These are phyloP conservation scores for Tinea trinotella DNA, from an alignment of 2,888 invertebrate genomes.

Conservation along the genomic window DNA sequence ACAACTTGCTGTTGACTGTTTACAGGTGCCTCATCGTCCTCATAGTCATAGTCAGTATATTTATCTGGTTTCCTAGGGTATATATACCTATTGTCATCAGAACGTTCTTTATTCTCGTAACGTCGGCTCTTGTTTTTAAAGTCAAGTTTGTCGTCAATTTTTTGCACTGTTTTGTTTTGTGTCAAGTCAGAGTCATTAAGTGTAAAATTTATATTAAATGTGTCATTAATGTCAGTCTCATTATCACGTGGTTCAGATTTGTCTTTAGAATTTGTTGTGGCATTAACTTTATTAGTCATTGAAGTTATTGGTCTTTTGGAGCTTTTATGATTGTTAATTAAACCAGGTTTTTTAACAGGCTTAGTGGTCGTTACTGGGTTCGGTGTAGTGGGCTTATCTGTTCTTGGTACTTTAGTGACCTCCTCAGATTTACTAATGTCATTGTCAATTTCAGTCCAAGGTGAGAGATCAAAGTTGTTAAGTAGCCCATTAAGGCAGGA, in stretches of 20 bases:
- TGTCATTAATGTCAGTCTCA: slow-evolving; percentile 30
- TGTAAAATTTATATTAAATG: slow-evolving; percentile 28
- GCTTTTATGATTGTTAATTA: slow-evolving; percentile 27
- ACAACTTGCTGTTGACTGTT: slow-evolving; percentile 59
- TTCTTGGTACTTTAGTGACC: slow-evolving; percentile 24
- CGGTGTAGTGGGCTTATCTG: slow-evolving; percentile 28
- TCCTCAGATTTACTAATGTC: slow-evolving; percentile 49
- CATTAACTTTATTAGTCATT: slow-evolving; percentile 27
- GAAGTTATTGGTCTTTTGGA: slow-evolving; percentile 27
- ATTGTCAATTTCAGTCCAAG: slow-evolving; percentile 73
- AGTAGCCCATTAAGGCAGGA: slow-evolving; percentile 69
- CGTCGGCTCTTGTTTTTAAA: slow-evolving; percentile 62
- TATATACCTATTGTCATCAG: slow-evolving; percentile 33
- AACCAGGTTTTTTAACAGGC: slow-evolving; percentile 28
- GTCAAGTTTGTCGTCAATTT: slow-evolving; percentile 75
- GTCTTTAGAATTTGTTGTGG: slow-evolving; percentile 25
- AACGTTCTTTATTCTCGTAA: slow-evolving; percentile 37
- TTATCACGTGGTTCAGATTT: slow-evolving; percentile 33
- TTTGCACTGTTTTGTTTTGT: slow-evolving; percentile 35
- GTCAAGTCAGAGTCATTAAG: slow-evolving; percentile 24
- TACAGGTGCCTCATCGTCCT: slow-evolving; percentile 42
- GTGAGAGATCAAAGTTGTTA: slow-evolving; percentile 72
- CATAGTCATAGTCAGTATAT: slow-evolving; percentile 36
- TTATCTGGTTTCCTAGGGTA: slow-evolving; percentile 33
- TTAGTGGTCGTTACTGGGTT: slow-evolving; percentile 31